Conservation (phyloP, 2,888 invertebrate species). For the Papilio gigon region DNA sequence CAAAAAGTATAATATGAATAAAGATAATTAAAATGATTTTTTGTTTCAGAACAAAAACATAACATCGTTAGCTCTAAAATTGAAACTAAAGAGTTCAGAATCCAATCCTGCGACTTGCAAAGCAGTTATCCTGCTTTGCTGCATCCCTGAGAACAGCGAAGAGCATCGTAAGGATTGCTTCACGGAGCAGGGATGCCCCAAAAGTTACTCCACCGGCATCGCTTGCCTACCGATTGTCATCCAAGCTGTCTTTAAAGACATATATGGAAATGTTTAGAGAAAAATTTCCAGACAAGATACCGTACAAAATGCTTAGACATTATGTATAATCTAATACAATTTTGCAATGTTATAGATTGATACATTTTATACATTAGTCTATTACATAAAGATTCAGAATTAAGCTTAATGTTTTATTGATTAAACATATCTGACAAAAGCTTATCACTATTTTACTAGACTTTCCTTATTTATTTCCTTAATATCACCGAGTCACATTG, state of each 20-base stretch:
- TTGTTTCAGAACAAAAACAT: conserved; percentile 11
- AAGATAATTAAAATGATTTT: not conserved
- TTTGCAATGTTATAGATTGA: no score
- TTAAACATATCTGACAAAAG: not conserved
- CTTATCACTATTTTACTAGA: not conserved
- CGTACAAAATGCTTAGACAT: no score
- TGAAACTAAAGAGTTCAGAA: not conserved
- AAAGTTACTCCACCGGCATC: conserved; percentile 21
- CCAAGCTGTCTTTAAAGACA: conserved; percentile 10
- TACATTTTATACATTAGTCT: no score
- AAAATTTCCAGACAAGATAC: not conserved
- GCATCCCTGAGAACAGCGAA: conserved; percentile 6
- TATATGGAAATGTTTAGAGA: conserved; percentile 23
- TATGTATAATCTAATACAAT: no score
- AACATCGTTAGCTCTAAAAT: not conserved
- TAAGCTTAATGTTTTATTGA: not conserved
- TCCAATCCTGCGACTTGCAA: conserved; percentile 6
- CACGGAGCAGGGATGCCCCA: conserved; percentile 10
- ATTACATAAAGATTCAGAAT: not conserved
- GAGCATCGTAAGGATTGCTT: conserved; percentile 22
- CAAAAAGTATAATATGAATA: no score
- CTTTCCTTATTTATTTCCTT: not conserved
- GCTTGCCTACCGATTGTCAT: conserved; percentile 22
- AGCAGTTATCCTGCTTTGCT: conserved; percentile 10
- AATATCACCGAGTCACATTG: not conserved